Evolutionary conservation across 2,888 invertebrate species (phyloP), one percentile per base, ranked within the genome.

Genomic region (Pelosia muscerda): DNA sequence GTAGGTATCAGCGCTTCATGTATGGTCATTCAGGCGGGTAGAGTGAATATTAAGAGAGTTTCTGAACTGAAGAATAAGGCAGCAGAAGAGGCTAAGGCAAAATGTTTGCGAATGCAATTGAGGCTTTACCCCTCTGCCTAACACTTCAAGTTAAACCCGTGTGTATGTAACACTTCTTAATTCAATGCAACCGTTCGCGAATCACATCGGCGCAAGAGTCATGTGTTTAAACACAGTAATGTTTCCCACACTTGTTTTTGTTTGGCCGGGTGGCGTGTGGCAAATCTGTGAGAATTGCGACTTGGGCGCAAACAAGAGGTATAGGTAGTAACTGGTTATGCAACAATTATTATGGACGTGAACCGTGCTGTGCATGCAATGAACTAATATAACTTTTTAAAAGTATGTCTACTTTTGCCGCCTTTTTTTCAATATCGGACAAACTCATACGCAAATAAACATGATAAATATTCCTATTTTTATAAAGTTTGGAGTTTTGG

Each of bases 271-370:
- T n/a, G 77, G 69, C 80, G 81, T 86, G 84, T 87, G 88, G 88
- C 89, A 88, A 86, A 87, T 83, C 86, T 88, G 89, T 90, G 89
- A 84, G 90, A 89, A 90, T 84, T 82, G 79, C 84, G 81, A 80
- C 84, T 83, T 81, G 83, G 77, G 78, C 82, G 83, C 84, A 86
- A 90, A 89, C 87, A 89, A 89, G 88, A 88, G 88, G 88, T 84
- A 84, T 88, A n/a, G n/a, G n/a, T n/a, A 89, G 89, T 87, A 89
- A 91, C 87, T 83, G 81, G 89, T 91, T 90, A 88, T 88, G 90
- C 86, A 91, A 90, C 79, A 77, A 78, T 55, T 23, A 22, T 15
- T 87, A 84, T 83, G 82, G 83, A 84, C 88, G 78, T 84, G 82
- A 86, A 83, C 84, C 82, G 83, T 82, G 76, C 81, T 76, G 73